A percentile compares a stretch with the other conserved stretches of the same genome.
Evolutionary conservation across 2,797 vertebrate genomes (phyloP).

Genomic region (Pogoniulus pusillus): DNA sequence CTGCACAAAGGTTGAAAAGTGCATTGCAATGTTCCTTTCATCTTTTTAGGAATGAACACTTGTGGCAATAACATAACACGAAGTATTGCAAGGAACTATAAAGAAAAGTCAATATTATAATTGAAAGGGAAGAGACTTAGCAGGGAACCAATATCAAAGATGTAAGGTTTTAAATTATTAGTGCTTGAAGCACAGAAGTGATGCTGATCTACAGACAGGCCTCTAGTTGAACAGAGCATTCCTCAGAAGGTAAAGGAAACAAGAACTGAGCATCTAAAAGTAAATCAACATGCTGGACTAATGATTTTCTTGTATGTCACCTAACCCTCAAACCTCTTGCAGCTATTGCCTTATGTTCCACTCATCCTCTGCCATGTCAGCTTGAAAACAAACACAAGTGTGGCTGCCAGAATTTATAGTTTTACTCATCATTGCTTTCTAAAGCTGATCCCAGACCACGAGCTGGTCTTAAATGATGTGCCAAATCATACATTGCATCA

Average conservation of each 20-base stretch:
- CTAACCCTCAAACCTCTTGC: conserved; percentile 43
- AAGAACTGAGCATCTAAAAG: conserved; percentile 43
- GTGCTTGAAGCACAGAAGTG: conserved; percentile 36
- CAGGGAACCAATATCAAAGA: conserved; percentile 38
- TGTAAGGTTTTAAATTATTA: conserved; percentile 43
- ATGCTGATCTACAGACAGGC: conserved; percentile 21
- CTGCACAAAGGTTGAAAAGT: neutral
- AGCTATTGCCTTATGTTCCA: conserved; percentile 5
- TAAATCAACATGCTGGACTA: conserved; percentile 24
- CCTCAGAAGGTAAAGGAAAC: conserved; percentile 42
- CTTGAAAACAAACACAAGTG: neutral
- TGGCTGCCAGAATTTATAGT: conserved; percentile 25
- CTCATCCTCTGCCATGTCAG: neutral
- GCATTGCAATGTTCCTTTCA: neutral
- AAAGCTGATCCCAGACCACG: conserved; percentile 5
- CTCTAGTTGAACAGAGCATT: conserved; percentile 9
- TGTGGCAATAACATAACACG: neutral
- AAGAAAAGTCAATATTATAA: conserved; percentile 59
- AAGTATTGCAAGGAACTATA: conserved; percentile 8
- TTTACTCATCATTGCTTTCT: conserved; percentile 27
- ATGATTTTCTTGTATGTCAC: conserved; percentile 1
- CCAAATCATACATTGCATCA: neutral
- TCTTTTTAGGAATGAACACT: conserved; percentile 13
- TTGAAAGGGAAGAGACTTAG: conserved; percentile 48
- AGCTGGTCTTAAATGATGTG: conserved; percentile 32